phyloP scores from a whole-genome alignment of 2,797 vertebrate species.

The Spea hammondii region DNA sequence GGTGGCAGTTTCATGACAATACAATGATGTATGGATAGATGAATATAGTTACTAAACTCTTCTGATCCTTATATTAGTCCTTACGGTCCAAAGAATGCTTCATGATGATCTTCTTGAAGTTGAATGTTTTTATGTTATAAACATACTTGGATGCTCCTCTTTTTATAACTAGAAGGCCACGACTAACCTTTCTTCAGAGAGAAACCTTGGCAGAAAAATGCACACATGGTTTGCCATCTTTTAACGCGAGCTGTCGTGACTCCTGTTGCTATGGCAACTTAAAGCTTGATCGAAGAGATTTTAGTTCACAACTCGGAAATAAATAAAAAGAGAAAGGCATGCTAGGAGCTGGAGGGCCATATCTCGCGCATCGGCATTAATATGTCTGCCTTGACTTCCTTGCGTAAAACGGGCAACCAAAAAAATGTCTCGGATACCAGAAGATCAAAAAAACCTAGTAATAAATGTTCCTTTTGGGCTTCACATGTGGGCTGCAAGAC shows the following conservation, averaged over 20 bases:
- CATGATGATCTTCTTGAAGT: too few species aligned
- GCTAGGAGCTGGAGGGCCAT: slow-evolving; percentile 7
- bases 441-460: too few species aligned
- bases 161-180: slow-evolving; percentile 1
- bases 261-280: neutral
- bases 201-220: slow-evolving; percentile 3
- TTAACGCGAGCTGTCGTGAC: neutral
- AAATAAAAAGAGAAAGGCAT: slow-evolving; percentile 30
- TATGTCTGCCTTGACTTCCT: neutral
- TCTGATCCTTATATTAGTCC: too few species aligned
- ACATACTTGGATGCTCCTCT: too few species aligned
- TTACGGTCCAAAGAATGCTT: too few species aligned
- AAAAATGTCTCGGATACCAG: too few species aligned
- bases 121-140: too few species aligned
- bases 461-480: too few species aligned
- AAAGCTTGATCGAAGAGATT: neutral
- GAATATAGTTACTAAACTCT: too few species aligned
- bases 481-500: too few species aligned
- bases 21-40: neutral
- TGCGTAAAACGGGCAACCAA: too few species aligned
- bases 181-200: neutral
- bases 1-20: too few species aligned
- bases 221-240: slow-evolving; percentile 12
- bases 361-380: slow-evolving; percentile 5
- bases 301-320: neutral